Base-by-base conservation (phyloP, 2,113 vertebrate genomes). In the Anhinga rufa region DNA sequence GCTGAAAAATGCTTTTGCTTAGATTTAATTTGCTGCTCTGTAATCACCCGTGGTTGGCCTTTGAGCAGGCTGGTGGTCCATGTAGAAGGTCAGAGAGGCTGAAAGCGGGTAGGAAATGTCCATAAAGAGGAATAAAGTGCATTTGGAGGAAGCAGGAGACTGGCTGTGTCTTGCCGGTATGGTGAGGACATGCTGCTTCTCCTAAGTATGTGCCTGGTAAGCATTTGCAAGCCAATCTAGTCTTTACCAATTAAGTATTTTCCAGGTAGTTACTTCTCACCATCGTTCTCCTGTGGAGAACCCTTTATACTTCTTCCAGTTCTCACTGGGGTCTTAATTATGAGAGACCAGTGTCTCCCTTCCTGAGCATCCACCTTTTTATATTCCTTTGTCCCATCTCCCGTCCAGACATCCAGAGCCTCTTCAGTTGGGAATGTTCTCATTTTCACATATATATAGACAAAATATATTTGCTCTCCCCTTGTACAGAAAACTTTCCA, bases 211-310 rank as follows among this genome's bases (percentile, higher is more conserved):
- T 20, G n/a, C 55, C 54, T 38, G 65, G 25, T 58, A 19, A 55
- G 40, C 1, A 1, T 52, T 46, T 78, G 66, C 61, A 46, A 49
- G 42, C 22, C 36, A 9, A 44, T 58, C 25, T 62, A 24, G 36
- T 65, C 52, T 84, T 49, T n/a, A 55, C 28, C 42, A 60, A 18
- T 36, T 15, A 36, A 69, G 5, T 68, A n/a, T 72, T 93, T 95
- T 79, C 49, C 38, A 82, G 32, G 61, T 51, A 62, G 36, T 46
- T 76, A 15, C 21, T 82, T 86, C 60, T 58, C 4, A 6, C 12
- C 9, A 2, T 68, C 0, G 0, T 55, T 85, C 36, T 71, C 9
- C 2, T 15, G 0, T 17, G 54, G 60, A 82, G 31, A 61, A 70
- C 14, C 7, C 14, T 89, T 86, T 76, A 12, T 52, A 21, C 9